A percentile compares a stretch with the other conserved stretches of the same genome.
Evolutionary conservation across 1,140 invertebrate genomes (phyloP).

Genomic region (Pogonomyrmex barbatus): DNA sequence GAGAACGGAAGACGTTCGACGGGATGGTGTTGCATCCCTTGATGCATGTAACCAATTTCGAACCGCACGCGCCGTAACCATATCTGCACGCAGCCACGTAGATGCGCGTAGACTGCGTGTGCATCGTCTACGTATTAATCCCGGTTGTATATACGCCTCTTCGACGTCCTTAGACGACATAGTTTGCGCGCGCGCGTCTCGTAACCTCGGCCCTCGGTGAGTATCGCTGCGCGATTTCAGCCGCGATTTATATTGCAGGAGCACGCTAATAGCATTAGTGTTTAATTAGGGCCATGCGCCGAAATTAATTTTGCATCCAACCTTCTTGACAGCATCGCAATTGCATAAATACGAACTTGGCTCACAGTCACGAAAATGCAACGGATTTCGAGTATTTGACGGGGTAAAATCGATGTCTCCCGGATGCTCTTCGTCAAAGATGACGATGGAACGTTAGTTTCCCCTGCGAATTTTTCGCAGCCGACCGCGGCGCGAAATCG

Average conservation of each 20-base stretch:
- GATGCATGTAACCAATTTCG: conserved; percentile 73
- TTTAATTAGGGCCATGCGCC: conserved; percentile 39
- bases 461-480: not conserved
- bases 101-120: conserved; percentile 37
- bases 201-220: not conserved
- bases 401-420: not conserved
- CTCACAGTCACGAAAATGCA: not conserved
- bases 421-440: not conserved
- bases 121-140: conserved; percentile 65
- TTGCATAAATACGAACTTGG: conserved; percentile 8
- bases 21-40: conserved; percentile 54
- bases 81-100: conserved; percentile 70
- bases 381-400: not conserved
- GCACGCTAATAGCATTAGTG: conserved; percentile 45
- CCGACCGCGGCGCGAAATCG: not conserved
- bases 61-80: conserved; percentile 72
- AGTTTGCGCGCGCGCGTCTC: not conserved
- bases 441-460: not conserved
- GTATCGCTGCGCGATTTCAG: conserved; percentile 41
- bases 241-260: conserved; percentile 47
- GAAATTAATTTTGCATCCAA: conserved; percentile 38
- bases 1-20: conserved; percentile 62
- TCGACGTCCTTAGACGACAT: conserved; percentile 12
- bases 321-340: not conserved
- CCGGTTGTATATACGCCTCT: conserved; percentile 2